Base-by-base conservation (phyloP, 2,888 invertebrate genomes). In the Alsophila aescularia region DNA sequence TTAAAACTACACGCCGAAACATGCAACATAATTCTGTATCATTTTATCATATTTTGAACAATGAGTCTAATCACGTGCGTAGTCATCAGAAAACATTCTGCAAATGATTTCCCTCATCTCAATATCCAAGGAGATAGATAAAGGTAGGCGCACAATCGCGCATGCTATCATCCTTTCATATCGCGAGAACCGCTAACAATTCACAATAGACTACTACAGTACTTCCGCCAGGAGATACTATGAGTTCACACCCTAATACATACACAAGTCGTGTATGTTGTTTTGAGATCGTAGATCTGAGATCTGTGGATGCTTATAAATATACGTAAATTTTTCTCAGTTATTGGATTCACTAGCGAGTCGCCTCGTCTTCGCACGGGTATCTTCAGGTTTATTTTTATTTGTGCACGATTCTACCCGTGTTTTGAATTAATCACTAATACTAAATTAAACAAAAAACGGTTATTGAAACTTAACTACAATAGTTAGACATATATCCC, bases 131-230 rank as follows among this genome's bases (percentile, higher is more conserved):
- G 66, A 77, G 79, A 78, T 78, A 70, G 71, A 78, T 77, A 69
- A 70, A 66, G 56, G 39, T 57, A 43, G 52, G 21, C 29, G 67
- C 72, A 83, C 84, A 84, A 84, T 82, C 64, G 74, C 24, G 37
- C 60, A 27, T 67, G 67, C 63, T 81, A 84, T 84, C 84, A 77
- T 65, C 78, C 76, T 82, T 79, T 81, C 80, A 77, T 79, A 84
- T 84, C 84, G 70, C 73, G 77, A 71, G 77, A 75, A 73, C 70
- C 9, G 29, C 27, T 27, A 14, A 48, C 48, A 55, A 44, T 55
- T 62, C 62, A 79, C 79, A 79, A 77, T 78, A 60, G 69, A 53
- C 67, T 37, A 75, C 73, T 79, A 79, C 81, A 79, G 49, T 37
- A 75, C 73, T 79, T 79, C 81, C 80, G 49, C 56, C 8, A 39